Evolutionary conservation across 1,140 invertebrate species (phyloP).

Genomic region (Drosophila repleta): DNA sequence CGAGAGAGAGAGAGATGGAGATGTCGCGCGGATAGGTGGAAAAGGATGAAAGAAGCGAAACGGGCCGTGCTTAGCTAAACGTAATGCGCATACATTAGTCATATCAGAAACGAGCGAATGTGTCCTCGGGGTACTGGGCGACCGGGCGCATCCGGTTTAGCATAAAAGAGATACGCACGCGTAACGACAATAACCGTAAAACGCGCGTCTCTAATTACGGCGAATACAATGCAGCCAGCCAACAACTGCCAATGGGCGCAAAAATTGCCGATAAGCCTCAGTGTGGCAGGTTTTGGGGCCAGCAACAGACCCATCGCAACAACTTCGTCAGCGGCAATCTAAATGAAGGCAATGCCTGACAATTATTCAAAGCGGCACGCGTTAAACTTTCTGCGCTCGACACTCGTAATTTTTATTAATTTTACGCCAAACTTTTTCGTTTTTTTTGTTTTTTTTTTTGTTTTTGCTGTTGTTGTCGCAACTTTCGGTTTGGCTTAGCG

Average conservation of each 20-base stretch:
- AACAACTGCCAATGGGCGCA: conserved; percentile 20
- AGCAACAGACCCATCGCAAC: neutral
- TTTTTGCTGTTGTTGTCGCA: neutral
- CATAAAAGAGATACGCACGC: conserved; percentile 59
- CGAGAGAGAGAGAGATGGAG: neutral
- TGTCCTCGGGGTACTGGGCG: conserved; percentile 41
- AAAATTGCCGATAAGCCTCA: conserved; percentile 40
- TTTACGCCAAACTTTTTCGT: conserved; percentile 57
- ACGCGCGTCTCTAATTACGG: conserved; percentile 61
- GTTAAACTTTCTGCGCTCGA: conserved; percentile 57
- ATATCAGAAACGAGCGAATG: conserved; percentile 49
- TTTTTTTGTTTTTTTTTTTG: conserved; percentile 8
- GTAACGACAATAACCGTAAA: conserved; percentile 63
- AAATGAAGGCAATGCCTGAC: conserved; percentile 31
- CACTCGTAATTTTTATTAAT: conserved; percentile 78
- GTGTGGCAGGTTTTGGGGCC: conserved; percentile 10
- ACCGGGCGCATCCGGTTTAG: conserved; percentile 37
- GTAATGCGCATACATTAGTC: conserved; percentile 75
- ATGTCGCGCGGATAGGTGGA: neutral
- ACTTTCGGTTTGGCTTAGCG: conserved; percentile 53
- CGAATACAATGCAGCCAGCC: conserved; percentile 29
- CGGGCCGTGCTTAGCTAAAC: conserved; percentile 22
- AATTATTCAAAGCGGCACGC: conserved; percentile 60
- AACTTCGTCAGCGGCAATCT: neutral
- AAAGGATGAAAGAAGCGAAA: neutral